Evolutionary conservation across 2,113 vertebrate species (phyloP).

Genomic region (Himantopus leucocephalus): DNA sequence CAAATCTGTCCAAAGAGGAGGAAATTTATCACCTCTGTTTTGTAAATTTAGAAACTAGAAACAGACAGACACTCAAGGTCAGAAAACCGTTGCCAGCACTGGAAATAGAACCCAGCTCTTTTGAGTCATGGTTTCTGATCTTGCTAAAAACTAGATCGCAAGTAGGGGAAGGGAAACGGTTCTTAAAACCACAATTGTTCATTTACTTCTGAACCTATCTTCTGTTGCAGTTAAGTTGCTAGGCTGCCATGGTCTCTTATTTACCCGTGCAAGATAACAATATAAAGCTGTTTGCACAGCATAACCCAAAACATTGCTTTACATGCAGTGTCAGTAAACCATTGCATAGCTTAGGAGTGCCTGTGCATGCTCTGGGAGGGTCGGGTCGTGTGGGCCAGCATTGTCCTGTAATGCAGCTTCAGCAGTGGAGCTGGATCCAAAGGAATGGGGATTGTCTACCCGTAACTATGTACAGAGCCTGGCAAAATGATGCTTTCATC

Average conservation of each 20-base stretch:
- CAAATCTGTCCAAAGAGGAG: conserved; percentile 21
- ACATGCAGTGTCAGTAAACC: not conserved
- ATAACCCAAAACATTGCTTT: not conserved
- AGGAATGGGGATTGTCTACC: not conserved
- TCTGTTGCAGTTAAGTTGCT: conserved; percentile 12
- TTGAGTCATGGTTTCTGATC: not conserved
- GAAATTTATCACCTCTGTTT: conserved; percentile 31
- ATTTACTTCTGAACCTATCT: not conserved
- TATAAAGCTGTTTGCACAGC: not conserved
- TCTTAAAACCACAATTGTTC: not conserved
- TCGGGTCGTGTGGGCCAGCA: fast-evolving
- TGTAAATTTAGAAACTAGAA: conserved; percentile 27
- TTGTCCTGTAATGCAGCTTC: not conserved
- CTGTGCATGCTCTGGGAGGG: fast-evolving
- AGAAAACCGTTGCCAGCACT: conserved; percentile 6
- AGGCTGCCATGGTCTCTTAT: not conserved
- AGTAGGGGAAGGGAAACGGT: not conserved
- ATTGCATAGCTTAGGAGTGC: not conserved
- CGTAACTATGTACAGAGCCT: not conserved
- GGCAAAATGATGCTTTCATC: not conserved
- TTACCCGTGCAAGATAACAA: not conserved
- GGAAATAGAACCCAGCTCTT: conserved; percentile 2
- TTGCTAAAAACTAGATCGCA: not conserved
- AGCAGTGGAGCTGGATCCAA: not conserved
- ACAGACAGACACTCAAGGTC: not conserved